Base-by-base conservation (phyloP, 1,140 invertebrate species). In the Melipona quadrifasciata region DNA sequence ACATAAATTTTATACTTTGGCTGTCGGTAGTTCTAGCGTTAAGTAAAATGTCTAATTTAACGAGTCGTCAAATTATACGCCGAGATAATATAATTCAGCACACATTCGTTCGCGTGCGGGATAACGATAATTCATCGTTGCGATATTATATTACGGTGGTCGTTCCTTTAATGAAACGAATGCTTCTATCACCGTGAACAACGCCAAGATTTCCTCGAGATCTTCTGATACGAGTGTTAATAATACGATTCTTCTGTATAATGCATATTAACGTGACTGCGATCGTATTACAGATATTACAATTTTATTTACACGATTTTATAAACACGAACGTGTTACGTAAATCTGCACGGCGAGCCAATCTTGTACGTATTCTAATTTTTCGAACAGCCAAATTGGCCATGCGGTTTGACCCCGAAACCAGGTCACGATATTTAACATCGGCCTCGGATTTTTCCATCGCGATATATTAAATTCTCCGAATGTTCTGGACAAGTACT, bases 221-320 rank as follows among this genome's bases (percentile, higher is more conserved):
- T 72, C 24, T 11, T 3, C 57, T 24, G 27, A 57, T 57, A 64
- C 16, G 16, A 6, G 39, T 31, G 27, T 77, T 31, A 47, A 47
- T 64, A 64, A 39, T 55, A 55, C 14, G 17, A 77, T 64, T 24
- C 27, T 39, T 39, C 27, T 31, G 16, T 51, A 53, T 53, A 68
- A 24, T 16, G 27, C 5, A 27, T 21, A 34, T 55, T 79, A 70
- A 27, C 27, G 65, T 70, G n/a, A 70, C 16, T 21, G 3, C 27
- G 51, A 68, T 68, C 51, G 47, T n/a, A 34, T 57, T 31, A n/a
- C 31, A 55, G 27, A 65, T 79, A 65, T 77, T 64, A 55, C 24
- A 16, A 39, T 76, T 34, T 10, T 11, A 57, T 58, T 55, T 16
- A 12, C 34, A 24, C 39, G 39, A 79, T n/a, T n/a, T n/a, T n/a